phyloP scores from a whole-genome alignment of 2,797 vertebrate genomes.

The Oophaga sylvatica region DNA sequence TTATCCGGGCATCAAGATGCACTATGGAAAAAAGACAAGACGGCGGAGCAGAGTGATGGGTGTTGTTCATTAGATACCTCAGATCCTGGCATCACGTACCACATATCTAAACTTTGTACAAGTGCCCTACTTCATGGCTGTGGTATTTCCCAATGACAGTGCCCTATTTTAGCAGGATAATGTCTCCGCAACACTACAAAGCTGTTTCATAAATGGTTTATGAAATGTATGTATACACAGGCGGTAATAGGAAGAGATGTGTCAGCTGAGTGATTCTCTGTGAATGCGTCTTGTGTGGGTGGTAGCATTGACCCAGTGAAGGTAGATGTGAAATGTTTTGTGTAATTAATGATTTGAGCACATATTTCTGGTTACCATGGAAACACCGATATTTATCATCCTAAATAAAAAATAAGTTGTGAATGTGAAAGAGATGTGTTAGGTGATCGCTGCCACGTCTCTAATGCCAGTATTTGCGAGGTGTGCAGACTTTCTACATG shows the following conservation, averaged over 20 bases:
- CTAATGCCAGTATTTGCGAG: background rate
- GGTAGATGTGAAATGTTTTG: background rate
- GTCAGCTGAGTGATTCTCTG: background rate
- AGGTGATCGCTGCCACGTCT: background rate
- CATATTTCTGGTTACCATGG: background rate
- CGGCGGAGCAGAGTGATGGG: too few species aligned
- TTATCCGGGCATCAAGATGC: too few species aligned
- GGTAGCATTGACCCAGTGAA: background rate
- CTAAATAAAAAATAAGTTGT: background rate
- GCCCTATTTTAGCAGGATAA: too few species aligned
- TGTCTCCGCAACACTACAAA: too few species aligned
- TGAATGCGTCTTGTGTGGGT: background rate
- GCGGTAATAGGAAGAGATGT: background rate
- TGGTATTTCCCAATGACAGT: too few species aligned
- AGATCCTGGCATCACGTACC: too few species aligned
- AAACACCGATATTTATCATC: background rate
- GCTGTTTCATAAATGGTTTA: too few species aligned
- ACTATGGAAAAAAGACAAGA: too few species aligned
- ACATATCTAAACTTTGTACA: too few species aligned
- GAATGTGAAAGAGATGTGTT: background rate
- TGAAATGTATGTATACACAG: too few species aligned
- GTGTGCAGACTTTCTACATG: background rate
- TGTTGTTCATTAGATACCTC: too few species aligned
- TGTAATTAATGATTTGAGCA: background rate
- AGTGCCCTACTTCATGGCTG: too few species aligned